Evolutionary conservation across 2,888 invertebrate genomes (phyloP).

Genomic region (Drosophila rubida): DNA sequence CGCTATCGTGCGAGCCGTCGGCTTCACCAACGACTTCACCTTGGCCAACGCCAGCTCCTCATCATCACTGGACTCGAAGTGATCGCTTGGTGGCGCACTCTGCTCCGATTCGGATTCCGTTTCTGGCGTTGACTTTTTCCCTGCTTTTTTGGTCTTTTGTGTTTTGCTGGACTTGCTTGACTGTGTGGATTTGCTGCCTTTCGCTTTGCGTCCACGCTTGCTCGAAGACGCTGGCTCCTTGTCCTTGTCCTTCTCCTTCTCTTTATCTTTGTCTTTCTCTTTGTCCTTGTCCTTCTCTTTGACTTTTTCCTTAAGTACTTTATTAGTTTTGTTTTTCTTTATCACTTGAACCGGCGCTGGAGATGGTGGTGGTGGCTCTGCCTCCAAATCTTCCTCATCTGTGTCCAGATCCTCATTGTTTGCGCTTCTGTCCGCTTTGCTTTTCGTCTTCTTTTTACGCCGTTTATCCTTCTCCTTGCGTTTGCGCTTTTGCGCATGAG

Average conservation of each 20-base stretch:
- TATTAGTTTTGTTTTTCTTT: constrained; percentile 60
- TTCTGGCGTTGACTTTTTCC: constrained; percentile 51
- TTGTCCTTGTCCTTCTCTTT: constrained; percentile 33
- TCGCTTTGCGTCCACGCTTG: constrained; percentile 61
- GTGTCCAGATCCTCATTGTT: constrained; percentile 60
- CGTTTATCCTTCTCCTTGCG: constrained; percentile 84
- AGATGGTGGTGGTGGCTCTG: constrained; percentile 41
- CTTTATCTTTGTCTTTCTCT: constrained; percentile 50
- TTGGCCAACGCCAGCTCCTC: constrained; percentile 65
- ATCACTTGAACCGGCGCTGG: constrained; percentile 24
- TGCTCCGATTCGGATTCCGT: constrained; percentile 61
- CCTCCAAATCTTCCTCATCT: constrained; percentile 66
- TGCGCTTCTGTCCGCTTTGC: constrained; percentile 51
- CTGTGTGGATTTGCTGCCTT: constrained; percentile 49
- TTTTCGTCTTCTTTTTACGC: constrained; percentile 82
- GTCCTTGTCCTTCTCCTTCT: constrained; percentile 47
- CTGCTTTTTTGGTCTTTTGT: constrained; percentile 70
- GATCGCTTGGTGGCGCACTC: constrained; percentile 45
- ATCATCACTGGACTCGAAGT: constrained; percentile 61
- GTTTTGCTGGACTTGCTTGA: constrained; percentile 49
- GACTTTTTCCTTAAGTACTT: constrained; percentile 57
- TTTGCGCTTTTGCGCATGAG: constrained; percentile 79
- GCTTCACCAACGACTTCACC: constrained; percentile 57
- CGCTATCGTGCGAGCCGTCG: constrained; percentile 69
- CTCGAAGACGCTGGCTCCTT: constrained; percentile 23